These are phyloP conservation scores for Nothocercus julius DNA, from an alignment of 2,113 vertebrate genomes.

Conservation along the genomic window DNA sequence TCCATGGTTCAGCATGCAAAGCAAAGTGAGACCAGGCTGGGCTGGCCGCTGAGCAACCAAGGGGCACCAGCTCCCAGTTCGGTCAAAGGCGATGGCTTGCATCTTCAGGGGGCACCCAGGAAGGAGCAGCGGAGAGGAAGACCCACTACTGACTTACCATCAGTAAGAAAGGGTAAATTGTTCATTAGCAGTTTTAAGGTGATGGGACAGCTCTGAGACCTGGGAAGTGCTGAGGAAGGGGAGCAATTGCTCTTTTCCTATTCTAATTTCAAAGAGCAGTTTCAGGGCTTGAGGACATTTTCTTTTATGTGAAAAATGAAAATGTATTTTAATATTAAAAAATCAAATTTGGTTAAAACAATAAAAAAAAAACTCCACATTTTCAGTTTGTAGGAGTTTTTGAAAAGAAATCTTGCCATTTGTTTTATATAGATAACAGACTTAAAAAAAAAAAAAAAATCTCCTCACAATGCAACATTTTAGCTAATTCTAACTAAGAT, in stretches of 20 bases:
- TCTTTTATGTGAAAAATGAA: background rate
- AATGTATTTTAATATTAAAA: background rate
- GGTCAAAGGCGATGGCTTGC: background rate
- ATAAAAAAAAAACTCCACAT: background rate
- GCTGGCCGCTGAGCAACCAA: too few relatives aligned
- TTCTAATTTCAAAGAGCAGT: background rate
- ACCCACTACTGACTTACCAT: background rate
- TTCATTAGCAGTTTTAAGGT: background rate
- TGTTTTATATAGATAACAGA: background rate
- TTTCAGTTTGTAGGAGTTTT: background rate
- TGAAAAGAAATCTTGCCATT: background rate
- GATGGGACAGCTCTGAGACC: background rate
- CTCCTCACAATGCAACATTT: background rate
- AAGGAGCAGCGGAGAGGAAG: background rate
- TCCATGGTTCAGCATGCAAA: background rate
- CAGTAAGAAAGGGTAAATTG: background rate
- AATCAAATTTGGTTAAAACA: background rate
- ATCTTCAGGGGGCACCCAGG: background rate
- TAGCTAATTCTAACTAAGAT: background rate
- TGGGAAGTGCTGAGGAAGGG: background rate
- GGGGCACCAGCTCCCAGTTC: too few relatives aligned
- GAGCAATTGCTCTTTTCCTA: background rate
- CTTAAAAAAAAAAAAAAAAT: background rate
- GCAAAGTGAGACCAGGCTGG: background rate
- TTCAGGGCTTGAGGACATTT: background rate